Base-by-base conservation (phyloP, 1,140 invertebrate species). In the Zaprionus camerounensis region DNA sequence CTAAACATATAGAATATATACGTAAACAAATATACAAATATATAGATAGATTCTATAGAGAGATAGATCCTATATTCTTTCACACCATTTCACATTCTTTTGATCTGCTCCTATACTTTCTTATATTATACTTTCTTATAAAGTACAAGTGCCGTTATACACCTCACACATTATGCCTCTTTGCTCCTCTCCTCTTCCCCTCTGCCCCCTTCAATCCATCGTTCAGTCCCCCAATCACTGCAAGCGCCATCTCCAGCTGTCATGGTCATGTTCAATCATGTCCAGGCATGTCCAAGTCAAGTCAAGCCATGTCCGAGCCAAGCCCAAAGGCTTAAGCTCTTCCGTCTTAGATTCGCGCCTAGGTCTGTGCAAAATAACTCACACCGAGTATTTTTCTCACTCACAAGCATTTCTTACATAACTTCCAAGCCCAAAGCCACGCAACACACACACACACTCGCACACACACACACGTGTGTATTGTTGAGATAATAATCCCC, bases 211-310 rank as follows among this genome's bases (percentile, higher is more conserved):
- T 17, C 7, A 20, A 17, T 49, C 1, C 28, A 26, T 5, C 5
- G 1, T 26, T 26, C 20, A 46, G 11, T 17, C 15, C 6, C 41
- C n/a, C 2, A 46, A 53, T 51, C 28, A 64, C 46, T 31, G 26
- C 5, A 49, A 63, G 61, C 64, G 63, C 70, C 71, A 58, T 63
- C 53, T 36, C 59, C 13, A 36, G 28, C 81, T 86, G 82, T 86
- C 82, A 81, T 78, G 82, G 82, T 78, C 82, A 81, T 78, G 79
- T 77, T 79, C 75, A 86, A 79, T 85, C 65, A 46, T 46, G 41
- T 46, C 41, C n/a, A 64, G 65, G 7, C 24, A 38, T 17, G 64
- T 44, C 44, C 46, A 58, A 71, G 61, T 65, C 41, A 49, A 59
- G 61, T 64, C 76, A 68, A 77, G 70, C 65, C 41, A 46, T 17